phyloP scores from a whole-genome alignment of 2,888 invertebrate species.

The Rhopalosiphum nymphaeae region DNA sequence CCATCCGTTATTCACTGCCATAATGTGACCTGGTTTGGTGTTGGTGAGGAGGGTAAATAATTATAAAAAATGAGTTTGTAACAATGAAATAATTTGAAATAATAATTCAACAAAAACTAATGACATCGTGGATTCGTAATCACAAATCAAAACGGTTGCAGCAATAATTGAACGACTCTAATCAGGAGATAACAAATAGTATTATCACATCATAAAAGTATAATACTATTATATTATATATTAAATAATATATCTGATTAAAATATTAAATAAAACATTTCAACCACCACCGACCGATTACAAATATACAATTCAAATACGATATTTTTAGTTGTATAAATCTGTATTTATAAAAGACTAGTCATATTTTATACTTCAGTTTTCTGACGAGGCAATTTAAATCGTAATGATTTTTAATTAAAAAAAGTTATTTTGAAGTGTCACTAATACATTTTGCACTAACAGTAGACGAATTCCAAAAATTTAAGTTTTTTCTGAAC shows the following conservation, averaged over 20 bases:
- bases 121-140: neutral
- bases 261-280: neutral
- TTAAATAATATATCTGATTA: neutral
- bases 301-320: neutral
- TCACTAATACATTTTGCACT: no score
- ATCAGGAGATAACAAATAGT: neutral
- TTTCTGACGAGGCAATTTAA: neutral
- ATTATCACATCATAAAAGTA: neutral
- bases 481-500: neutral
- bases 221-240: neutral
- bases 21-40: neutral
- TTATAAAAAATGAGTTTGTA: neutral
- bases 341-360: neutral
- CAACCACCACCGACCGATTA: neutral
- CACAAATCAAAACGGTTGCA: neutral
- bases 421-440: no score
- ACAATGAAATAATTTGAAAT: neutral
- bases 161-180: neutral
- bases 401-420: neutral
- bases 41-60: neutral
- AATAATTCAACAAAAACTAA: neutral
- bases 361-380: neutral
- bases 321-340: neutral
- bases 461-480: neutral
- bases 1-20: neutral